These are phyloP conservation scores for Rissa tridactyla DNA, from an alignment of 2,113 vertebrate genomes.

Conservation along the genomic window DNA sequence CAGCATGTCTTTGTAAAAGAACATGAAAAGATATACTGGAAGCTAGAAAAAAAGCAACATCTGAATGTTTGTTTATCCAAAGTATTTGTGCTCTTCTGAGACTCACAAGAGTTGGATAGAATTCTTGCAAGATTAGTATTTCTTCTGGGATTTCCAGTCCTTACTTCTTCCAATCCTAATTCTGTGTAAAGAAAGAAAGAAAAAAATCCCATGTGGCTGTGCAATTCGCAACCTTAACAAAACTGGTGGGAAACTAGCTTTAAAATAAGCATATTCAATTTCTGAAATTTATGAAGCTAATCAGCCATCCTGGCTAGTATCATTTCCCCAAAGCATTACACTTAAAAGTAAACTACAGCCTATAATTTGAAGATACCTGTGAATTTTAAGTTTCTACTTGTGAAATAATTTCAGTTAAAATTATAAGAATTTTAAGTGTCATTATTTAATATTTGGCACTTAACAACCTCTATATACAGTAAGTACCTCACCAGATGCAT, in stretches of 20 bases:
- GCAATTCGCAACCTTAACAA: not conserved
- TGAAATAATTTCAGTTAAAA: too few relatives aligned
- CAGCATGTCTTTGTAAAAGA: not conserved
- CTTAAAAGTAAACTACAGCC: not conserved
- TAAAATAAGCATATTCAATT: not conserved
- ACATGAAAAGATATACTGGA: not conserved
- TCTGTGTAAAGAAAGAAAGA: not conserved
- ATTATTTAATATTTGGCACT: not conserved
- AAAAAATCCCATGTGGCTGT: not conserved
- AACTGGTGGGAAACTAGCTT: not conserved
- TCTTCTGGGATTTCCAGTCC: not conserved
- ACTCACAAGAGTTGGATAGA: not conserved
- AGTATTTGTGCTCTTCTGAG: not conserved
- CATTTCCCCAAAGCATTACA: not conserved
- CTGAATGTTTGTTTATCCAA: not conserved
- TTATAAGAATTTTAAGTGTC: not conserved
- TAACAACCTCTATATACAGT: not conserved
- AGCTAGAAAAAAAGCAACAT: not conserved
- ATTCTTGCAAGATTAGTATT: not conserved
- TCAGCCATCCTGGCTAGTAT: not conserved
- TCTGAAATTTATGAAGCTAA: not conserved
- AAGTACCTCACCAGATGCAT: not conserved
- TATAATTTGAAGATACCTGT: not conserved
- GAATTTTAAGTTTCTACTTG: not conserved
- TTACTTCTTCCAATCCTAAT: not conserved